Evolutionary conservation across 2,888 invertebrate genomes (phyloP).

Genomic region (Megalurothrips usitatus): DNA sequence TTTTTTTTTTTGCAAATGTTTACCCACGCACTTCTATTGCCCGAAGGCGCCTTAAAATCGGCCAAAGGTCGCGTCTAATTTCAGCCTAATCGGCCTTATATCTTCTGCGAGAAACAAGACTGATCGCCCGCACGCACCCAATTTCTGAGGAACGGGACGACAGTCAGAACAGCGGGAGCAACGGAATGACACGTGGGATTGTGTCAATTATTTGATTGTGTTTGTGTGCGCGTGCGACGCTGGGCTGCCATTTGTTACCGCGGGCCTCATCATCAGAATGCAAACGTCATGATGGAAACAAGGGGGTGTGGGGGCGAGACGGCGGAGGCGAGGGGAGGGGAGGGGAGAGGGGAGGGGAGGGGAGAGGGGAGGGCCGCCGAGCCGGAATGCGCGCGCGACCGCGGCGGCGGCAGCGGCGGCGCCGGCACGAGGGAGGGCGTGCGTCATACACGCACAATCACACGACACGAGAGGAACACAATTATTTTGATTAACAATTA

Average conservation of each 20-base stretch:
- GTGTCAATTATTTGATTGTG: no score
- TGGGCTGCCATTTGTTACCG: conserved; percentile 31
- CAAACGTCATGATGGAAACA: conserved; percentile 35
- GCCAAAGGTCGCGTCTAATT: no score
- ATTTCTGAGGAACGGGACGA: no score
- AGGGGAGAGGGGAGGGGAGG: conserved; percentile 16
- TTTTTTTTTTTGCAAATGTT: no score
- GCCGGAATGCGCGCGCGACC: not conserved
- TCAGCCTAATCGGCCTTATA: no score
- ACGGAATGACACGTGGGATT: no score
- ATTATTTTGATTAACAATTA: conserved; percentile 25
- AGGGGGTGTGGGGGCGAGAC: conserved; percentile 22
- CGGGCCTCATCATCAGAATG: conserved; percentile 32
- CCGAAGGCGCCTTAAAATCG: no score
- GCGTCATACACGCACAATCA: not conserved
- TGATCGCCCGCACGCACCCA: no score
- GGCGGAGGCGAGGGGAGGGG: not conserved
- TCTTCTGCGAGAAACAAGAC: no score
- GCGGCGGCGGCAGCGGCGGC: not conserved
- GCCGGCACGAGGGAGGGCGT: not conserved
- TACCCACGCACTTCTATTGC: no score
- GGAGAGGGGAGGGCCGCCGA: not conserved
- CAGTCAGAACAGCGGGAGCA: no score
- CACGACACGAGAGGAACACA: conserved; percentile 8
- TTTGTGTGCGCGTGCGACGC: conserved; percentile 33